These are phyloP conservation scores for Allophyes oxyacanthae DNA, from an alignment of 2,888 invertebrate species.

Conservation along the genomic window DNA sequence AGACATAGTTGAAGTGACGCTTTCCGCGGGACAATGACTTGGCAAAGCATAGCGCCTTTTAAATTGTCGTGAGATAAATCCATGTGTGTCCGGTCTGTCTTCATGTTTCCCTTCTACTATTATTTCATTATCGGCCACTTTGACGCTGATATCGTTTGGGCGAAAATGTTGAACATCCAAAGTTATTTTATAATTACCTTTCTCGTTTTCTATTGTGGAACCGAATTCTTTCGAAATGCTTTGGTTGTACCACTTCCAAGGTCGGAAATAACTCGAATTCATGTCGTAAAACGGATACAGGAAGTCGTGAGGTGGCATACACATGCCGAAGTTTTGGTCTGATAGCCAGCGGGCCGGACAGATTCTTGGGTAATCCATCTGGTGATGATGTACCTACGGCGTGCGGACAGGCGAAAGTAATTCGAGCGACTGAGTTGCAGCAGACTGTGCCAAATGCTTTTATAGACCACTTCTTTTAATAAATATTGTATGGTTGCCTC, in stretches of 20 bases:
- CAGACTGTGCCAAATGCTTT: slow-evolving; percentile 61
- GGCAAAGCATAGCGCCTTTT: slow-evolving; percentile 82
- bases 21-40: slow-evolving; percentile 61
- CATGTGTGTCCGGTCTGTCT: slow-evolving; percentile 83
- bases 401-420: slow-evolving; percentile 29
- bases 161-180: slow-evolving; percentile 92
- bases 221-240: slow-evolving; percentile 60
- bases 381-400: background rate
- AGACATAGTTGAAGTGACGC: slow-evolving; percentile 67
- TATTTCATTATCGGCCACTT: slow-evolving; percentile 90
- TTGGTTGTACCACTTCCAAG: slow-evolving; percentile 64
- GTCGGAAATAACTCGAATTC: slow-evolving; percentile 63
- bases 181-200: slow-evolving; percentile 86
- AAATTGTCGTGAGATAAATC: slow-evolving; percentile 82
- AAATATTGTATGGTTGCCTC: slow-evolving; percentile 49
- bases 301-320: slow-evolving; percentile 62
- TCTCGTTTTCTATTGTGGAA: slow-evolving; percentile 64
- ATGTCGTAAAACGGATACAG: slow-evolving; percentile 60
- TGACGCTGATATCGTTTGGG: slow-evolving; percentile 92
- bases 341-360: slow-evolving; percentile 56
- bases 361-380: slow-evolving; percentile 60
- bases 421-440: slow-evolving; percentile 53
- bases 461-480: slow-evolving; percentile 61
- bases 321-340: slow-evolving; percentile 53
- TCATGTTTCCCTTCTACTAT: slow-evolving; percentile 89